A percentile compares a stretch with the other conserved stretches of the same genome.
These are phyloP conservation scores for Vesta saturnalis DNA, from an alignment of 2,888 invertebrate genomes.

Conservation along the genomic window DNA sequence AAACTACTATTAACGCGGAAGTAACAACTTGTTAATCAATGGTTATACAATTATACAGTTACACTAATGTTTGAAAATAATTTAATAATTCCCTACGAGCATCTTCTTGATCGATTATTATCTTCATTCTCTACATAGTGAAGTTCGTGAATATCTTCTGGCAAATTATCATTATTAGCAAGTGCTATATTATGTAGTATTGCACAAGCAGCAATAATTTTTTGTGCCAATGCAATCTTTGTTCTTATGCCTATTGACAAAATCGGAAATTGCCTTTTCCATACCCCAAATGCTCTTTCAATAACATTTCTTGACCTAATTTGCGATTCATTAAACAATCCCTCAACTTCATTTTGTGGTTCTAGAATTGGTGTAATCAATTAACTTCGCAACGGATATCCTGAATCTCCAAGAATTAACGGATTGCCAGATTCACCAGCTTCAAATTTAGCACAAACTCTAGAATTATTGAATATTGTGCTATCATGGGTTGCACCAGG, in stretches of 20 bases:
- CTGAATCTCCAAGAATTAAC: not conserved
- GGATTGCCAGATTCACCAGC: not conserved
- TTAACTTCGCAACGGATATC: not conserved
- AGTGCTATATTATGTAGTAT: no score
- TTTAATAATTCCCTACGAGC: not conserved
- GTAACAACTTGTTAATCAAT: no score
- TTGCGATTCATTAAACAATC: not conserved
- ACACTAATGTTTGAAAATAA: conserved; percentile 1
- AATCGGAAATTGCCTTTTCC: conserved; percentile 9
- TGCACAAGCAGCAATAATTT: not conserved
- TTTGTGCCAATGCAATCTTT: not conserved
- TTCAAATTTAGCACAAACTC: conserved; percentile 3
- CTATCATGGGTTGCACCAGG: conserved; percentile 3
- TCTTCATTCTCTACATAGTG: no score
- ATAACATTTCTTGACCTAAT: not conserved
- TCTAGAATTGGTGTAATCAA: conserved; percentile 5
- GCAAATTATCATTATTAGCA: not conserved
- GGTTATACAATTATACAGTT: no score
- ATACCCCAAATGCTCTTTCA: conserved; percentile 2
- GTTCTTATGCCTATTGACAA: not conserved
- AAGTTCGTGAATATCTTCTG: not conserved
- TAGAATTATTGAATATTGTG: conserved; percentile 1
- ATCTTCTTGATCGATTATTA: no score
- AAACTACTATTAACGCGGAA: no score
- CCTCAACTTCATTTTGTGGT: not conserved